These are phyloP conservation scores for Strigamia crassipes DNA, from an alignment of 2,888 invertebrate genomes.

Conservation along the genomic window DNA sequence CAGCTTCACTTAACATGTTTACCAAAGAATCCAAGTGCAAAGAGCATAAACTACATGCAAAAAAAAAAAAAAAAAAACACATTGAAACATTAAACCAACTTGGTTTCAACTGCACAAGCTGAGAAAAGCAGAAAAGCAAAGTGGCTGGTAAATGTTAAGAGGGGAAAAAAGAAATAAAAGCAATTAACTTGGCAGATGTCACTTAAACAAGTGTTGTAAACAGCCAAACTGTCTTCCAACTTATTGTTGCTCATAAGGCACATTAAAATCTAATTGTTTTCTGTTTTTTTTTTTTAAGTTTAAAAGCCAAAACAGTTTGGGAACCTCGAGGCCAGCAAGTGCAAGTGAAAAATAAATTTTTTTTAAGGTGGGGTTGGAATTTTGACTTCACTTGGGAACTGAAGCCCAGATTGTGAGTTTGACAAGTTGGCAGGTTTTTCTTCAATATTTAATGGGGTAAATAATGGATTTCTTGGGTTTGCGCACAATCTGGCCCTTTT, in stretches of 20 bases:
- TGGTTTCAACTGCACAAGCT: not conserved
- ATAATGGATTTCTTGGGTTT: not conserved
- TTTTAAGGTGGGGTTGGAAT: conserved; percentile 11
- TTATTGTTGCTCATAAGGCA: too few relatives aligned
- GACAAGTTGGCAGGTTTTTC: not conserved
- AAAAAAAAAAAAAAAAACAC: too few relatives aligned
- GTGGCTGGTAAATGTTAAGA: not conserved
- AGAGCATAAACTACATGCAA: not conserved
- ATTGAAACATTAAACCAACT: not conserved
- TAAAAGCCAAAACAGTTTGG: not conserved
- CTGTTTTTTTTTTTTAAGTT: not conserved
- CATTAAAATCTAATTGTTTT: not conserved
- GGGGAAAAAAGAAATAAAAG: conserved; percentile 2
- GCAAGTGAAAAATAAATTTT: not conserved
- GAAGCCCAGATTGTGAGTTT: not conserved
- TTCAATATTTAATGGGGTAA: not conserved
- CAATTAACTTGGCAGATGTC: not conserved
- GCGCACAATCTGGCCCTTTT: not conserved
- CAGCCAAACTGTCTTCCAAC: too few relatives aligned
- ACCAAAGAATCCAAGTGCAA: not conserved
- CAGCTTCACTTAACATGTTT: conserved; percentile 15
- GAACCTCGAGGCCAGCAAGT: not conserved
- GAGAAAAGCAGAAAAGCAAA: not conserved
- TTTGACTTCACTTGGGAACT: not conserved
- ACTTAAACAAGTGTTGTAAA: not conserved